Base-by-base conservation (phyloP, 2,888 invertebrate genomes). In the Eristalinus aeneus region DNA sequence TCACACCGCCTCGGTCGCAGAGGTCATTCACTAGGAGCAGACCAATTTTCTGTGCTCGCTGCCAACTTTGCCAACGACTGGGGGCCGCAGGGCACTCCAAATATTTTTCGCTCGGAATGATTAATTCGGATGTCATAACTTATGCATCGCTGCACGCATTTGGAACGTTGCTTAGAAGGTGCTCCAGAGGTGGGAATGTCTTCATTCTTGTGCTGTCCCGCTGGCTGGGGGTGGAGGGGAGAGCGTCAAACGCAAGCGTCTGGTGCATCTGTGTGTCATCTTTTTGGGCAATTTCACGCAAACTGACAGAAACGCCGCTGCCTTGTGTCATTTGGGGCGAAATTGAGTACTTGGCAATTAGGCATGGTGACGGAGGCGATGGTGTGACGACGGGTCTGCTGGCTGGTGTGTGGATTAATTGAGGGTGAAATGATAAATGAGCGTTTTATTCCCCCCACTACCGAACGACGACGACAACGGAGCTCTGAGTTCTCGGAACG, bases 331-430 rank as follows among this genome's bases (percentile, higher is more conserved):
- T 77, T 86, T 82, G 71, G 34, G 61, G 60, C 65, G 20, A 86
- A 86, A 86, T 86, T 86, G 86, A 82, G 86, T 82, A 82, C 77
- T 86, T 86, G 82, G 74, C 82, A 81, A 86, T 86, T 82, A 86
- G 86, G 82, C 86, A 86, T 78, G 86, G 82, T 86, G 85, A 73
- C 68, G 81, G 32, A 31, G 81, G 60, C 81, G 58, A 82, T 82
- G 71, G 67, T 80, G 79, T 84, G 83, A 77, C 83, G 78, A 84
- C 80, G 85, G 67, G 16, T 46, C 46, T 46, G 46, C 46, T 46
- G 72, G 71, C 69, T 77, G 81, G 77, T 82, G 77, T 86, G 71
- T 82, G 63, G 65, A 81, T 86, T 82, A 86, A 86, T 86, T 82
- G 86, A 82, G 82, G 86, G 86, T 86, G 86, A 82, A 86, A 67